Base-by-base conservation (phyloP, 37 sponge, comb jelly and placozoan genomes). In the Cladorhizidae sp. region DNA sequence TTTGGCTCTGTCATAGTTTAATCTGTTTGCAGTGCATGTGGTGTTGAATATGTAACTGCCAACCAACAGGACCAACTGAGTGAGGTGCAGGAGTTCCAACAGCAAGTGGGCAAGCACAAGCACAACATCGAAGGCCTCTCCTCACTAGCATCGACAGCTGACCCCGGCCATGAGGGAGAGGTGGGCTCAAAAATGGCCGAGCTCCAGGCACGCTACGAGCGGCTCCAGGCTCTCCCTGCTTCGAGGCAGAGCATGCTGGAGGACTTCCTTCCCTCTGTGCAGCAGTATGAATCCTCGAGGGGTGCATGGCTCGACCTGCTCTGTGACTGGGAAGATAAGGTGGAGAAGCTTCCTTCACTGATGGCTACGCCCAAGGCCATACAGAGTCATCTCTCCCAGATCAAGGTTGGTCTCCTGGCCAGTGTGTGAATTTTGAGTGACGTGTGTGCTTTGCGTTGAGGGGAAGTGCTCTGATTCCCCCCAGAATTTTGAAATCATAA, bases 281-380 rank as follows among this genome's bases (percentile, higher is more conserved):
- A 86, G 39, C 86, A 64, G 40, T 79, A 86, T 54, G 86, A 86
- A 74, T 73, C 73, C 17, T 86, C 86, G 17, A 43, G 57, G 22
- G 80, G 64, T 8, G 80, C 80, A 12, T 86, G 86, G 86, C 73
- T 35, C 3, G 38, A 29, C 38, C 52, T 79, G 12, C 68, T 79
- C 18, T 42, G 39, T 33, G 73, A 67, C 38, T 86, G 86, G 86
- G 74, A 79, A 65, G 74, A 73, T 63, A 78, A 33, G n/a, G 73
- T 59, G 37, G 80, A 38, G 2, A 20, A 35, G 21, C 31, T 79
- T 43, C 63, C 86, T 40, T 57, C 82, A 9, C 71, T 76, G 22
- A 31, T 41, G 21, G 68, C 70, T 26, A 57, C 32, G 12, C 68
- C 75, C n/a, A 37, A 68, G 33, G 25, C 84, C 37, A 58, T 87